Base-by-base conservation (phyloP, 2,113 vertebrate species). In the Platysteira castanea region DNA sequence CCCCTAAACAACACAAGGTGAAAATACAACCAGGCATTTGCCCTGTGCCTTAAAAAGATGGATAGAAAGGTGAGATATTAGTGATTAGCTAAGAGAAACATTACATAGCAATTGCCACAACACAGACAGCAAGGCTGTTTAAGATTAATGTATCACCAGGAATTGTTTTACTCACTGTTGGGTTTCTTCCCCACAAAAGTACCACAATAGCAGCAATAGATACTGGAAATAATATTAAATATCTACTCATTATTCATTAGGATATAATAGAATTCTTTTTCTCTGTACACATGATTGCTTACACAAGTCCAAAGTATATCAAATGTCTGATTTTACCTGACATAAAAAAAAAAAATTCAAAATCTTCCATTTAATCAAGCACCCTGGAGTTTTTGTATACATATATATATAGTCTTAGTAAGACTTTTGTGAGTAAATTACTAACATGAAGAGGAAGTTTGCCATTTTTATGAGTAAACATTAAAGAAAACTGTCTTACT, bases 261-360 rank as follows among this genome's bases (percentile, higher is more conserved):
- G 4, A 41, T 46, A 30, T 1, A 37, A 16, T 13, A 12, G 17
- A 49, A 70, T 31, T 57, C 1, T 50, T 91, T 84, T 63, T 37
- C 6, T 63, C 54, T 50, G 11, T 44, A 46, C 4, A 49, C 1
- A 1, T 23, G 8, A 46, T 77, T 1, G 0, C 9, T 84, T 54
- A 64, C 24, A 46, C 5, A n/a, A 80, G 10, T 18, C 24, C 28
- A 52, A 77, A 87, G 15, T 44, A 41, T 10, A 41, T 39, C 15
- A 42, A 54, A 26, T 23, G 18, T 33, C 46, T 68, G 19, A 35
- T 64, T 79, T 65, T 21, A 91, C 6, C 20, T 65, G 39, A 22
- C 17, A 47, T 24, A 0, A 59, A 54, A 67, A 80, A 37, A 60
- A 31, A 59, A 23, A 8, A 10, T 19, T 17, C 2, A 42, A 20